Conservation (phyloP, 2,888 invertebrate genomes). For the Epinotia bilunana region DNA sequence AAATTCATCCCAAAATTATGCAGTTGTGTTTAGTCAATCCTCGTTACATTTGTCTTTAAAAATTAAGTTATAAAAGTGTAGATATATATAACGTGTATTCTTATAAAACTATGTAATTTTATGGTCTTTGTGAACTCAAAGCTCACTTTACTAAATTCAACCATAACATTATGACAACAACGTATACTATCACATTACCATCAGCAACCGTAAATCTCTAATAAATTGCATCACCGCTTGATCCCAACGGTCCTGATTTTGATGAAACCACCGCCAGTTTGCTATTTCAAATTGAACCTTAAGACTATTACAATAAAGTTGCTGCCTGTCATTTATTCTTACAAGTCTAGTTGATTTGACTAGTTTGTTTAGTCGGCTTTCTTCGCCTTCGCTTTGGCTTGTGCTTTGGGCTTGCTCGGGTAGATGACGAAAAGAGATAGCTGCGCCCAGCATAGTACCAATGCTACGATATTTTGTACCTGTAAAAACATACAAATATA, state of each 20-base stretch:
- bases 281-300: neutral
- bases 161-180: no score
- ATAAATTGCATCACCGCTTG: neutral
- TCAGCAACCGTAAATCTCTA: neutral
- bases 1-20: neutral
- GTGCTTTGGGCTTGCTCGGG: slow-evolving; percentile 80
- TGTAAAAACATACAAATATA: slow-evolving; percentile 66
- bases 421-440: slow-evolving; percentile 88
- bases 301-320: neutral
- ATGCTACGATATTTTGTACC: slow-evolving; percentile 89
- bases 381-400: slow-evolving; percentile 65
- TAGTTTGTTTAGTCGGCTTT: slow-evolving; percentile 75
- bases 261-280: neutral
- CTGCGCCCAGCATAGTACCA: slow-evolving; percentile 85
- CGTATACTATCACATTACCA: no score
- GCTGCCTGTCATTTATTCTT: neutral
- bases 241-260: no score
- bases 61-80: no score
- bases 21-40: no score
- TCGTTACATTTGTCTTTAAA: no score
- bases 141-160: neutral
- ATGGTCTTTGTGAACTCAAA: neutral
- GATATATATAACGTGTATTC: neutral
- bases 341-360: slow-evolving; percentile 27
- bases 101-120: neutral